These are phyloP conservation scores for Macrotis lagotis DNA, from an alignment of 2,113 vertebrate species.

Conservation along the genomic window DNA sequence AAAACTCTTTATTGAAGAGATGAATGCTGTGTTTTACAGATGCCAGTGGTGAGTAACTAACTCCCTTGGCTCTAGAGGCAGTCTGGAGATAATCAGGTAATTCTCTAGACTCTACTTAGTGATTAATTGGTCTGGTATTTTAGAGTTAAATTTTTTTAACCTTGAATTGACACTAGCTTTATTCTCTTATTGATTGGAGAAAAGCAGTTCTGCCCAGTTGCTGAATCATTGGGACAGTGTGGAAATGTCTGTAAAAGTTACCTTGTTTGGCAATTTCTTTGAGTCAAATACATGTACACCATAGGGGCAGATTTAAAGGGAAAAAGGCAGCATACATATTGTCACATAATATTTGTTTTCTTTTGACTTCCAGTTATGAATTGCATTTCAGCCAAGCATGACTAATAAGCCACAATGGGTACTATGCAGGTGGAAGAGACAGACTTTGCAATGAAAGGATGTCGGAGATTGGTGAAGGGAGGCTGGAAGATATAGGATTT, in stretches of 20 bases:
- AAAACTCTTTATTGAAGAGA: not conserved
- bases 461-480: slow-evolving; percentile 21
- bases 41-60: not conserved
- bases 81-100: not conserved
- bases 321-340: not conserved
- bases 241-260: not conserved
- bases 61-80: not conserved
- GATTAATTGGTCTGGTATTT: not conserved
- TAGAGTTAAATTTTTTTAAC: not conserved
- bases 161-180: not conserved
- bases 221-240: not conserved
- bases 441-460: not conserved
- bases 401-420: slow-evolving; percentile 25
- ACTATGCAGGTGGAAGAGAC: slow-evolving; percentile 30
- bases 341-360: not conserved
- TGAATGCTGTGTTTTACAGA: not conserved
- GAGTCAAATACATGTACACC: not conserved
- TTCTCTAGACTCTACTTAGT: not conserved
- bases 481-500: not conserved
- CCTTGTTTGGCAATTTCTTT: not conserved
- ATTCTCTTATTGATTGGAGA: not conserved
- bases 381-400: slow-evolving; percentile 15
- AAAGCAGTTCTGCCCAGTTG: not conserved
- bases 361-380: not conserved
- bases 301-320: not conserved